Percentiles rank a stretch among this genome's conserved stretches.
Evolutionary conservation across 1,140 invertebrate genomes (phyloP).

Genomic region (Palaemon carinicauda): DNA sequence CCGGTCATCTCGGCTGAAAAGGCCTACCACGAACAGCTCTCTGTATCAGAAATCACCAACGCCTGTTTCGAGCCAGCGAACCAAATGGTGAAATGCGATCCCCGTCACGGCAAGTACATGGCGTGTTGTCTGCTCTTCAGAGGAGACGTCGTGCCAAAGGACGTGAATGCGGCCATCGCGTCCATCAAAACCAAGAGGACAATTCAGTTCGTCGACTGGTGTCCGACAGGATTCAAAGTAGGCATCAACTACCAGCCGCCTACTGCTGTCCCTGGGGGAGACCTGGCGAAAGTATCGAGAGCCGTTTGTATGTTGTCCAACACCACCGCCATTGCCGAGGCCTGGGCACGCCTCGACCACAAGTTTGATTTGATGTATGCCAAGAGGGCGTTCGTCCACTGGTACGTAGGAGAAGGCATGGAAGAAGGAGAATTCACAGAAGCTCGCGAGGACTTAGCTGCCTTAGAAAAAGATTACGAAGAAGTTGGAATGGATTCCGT

Average conservation of each 20-base stretch:
- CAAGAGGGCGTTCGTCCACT: slow-evolving; percentile 70
- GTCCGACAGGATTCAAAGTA: slow-evolving; percentile 84
- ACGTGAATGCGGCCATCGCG: slow-evolving; percentile 29
- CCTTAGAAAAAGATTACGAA: slow-evolving; percentile 73
- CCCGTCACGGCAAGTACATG: slow-evolving; percentile 90
- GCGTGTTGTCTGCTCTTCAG: slow-evolving; percentile 76
- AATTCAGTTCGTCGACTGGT: slow-evolving; percentile 92
- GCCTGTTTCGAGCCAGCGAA: slow-evolving; percentile 88
- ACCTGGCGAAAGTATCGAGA: slow-evolving; percentile 67
- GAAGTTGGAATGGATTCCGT: slow-evolving; percentile 68
- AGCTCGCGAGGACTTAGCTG: slow-evolving; percentile 78
- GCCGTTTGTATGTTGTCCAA: slow-evolving; percentile 68
- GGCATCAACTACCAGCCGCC: slow-evolving; percentile 69
- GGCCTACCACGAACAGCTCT: slow-evolving; percentile 54
- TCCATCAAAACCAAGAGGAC: slow-evolving; percentile 63
- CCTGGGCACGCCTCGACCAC: slow-evolving; percentile 36
- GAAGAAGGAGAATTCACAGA: slow-evolving; percentile 79
- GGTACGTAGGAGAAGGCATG: slow-evolving; percentile 39
- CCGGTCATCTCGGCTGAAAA: slow-evolving; percentile 86
- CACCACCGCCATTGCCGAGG: slow-evolving; percentile 62
- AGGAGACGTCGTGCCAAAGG: slow-evolving; percentile 28
- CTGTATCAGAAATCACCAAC: slow-evolving; percentile 70
- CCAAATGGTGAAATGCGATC: slow-evolving; percentile 92
- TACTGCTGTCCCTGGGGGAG: slow-evolving; percentile 69
- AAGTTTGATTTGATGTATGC: slow-evolving; percentile 65